A percentile compares a stretch with the other conserved stretches of the same genome.
Conservation (phyloP, 2,113 vertebrate genomes). For the Podocnemis expansa region DNA sequence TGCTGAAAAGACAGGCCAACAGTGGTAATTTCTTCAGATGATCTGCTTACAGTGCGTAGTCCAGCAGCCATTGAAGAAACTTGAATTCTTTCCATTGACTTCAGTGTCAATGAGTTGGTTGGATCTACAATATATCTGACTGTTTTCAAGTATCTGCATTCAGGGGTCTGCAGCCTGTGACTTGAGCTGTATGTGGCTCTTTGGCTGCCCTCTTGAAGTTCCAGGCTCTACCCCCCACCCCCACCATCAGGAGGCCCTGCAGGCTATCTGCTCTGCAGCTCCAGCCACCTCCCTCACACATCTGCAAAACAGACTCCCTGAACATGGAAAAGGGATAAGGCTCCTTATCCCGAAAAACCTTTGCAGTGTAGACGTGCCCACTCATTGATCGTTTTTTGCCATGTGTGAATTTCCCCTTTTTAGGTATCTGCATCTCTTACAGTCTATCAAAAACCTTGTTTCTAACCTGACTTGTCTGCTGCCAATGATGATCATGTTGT, state of each 20-base stretch:
- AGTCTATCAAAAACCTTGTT: background rate
- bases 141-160: background rate
- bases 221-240: no score
- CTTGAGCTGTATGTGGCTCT: no score
- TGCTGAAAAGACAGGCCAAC: background rate
- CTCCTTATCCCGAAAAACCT: no score
- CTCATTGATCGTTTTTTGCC: background rate
- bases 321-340: no score
- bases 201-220: no score
- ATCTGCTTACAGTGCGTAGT: background rate
- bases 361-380: no score
- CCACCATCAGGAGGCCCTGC: no score
- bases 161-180: no score
- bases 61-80: background rate
- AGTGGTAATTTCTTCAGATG: background rate
- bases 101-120: background rate
- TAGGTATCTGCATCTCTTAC: background rate
- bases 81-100: background rate
- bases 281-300: no score
- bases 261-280: no score
- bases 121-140: fast-evolving
- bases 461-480: background rate
- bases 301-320: no score
- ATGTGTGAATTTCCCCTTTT: background rate
- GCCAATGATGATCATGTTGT: background rate